These are phyloP conservation scores for Corythoichthys haematopterus DNA, from an alignment of 2,113 vertebrate genomes.

Conservation along the genomic window DNA sequence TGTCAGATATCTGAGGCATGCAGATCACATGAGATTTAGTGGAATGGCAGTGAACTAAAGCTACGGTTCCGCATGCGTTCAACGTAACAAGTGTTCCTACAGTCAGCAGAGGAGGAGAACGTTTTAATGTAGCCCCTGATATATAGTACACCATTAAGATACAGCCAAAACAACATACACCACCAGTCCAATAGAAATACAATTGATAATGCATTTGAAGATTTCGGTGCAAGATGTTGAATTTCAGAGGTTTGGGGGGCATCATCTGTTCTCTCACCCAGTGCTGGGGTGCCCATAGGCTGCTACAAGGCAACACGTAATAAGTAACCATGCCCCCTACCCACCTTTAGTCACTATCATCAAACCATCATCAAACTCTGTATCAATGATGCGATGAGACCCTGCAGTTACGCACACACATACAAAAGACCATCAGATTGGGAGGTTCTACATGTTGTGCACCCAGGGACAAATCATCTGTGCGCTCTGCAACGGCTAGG, in stretches of 20 bases:
- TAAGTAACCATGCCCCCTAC: slow-evolving; percentile 79
- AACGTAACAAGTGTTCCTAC: slow-evolving; percentile 38
- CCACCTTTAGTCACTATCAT: slow-evolving; percentile 93
- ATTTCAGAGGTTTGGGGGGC: slow-evolving; percentile 8
- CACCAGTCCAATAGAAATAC: slow-evolving; percentile 17
- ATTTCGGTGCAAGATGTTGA: slow-evolving; percentile 24
- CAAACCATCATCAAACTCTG: slow-evolving; percentile 99
- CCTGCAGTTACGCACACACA: slow-evolving; percentile 73
- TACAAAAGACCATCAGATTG: slow-evolving; percentile 35
- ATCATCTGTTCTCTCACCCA: slow-evolving; percentile 58
- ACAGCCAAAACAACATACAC: slow-evolving; percentile 9
- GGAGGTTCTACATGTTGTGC: slow-evolving; percentile 26
- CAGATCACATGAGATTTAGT: slow-evolving; percentile 29
- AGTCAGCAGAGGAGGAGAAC: slow-evolving; percentile 70
- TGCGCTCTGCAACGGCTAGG: slow-evolving; percentile 28
- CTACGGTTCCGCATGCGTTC: slow-evolving; percentile 60
- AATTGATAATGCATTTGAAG: slow-evolving; percentile 15
- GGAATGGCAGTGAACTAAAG: slow-evolving; percentile 37
- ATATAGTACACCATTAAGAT: neutral
- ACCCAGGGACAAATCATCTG: slow-evolving; percentile 29
- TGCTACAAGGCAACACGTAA: slow-evolving; percentile 38
- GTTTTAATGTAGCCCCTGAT: slow-evolving; percentile 34
- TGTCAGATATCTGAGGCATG: slow-evolving; percentile 39
- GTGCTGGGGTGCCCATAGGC: slow-evolving; percentile 58
- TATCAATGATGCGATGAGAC: slow-evolving; percentile 98